Base-by-base conservation (phyloP, 2,797 vertebrate species). In the Siniperca undulata region DNA sequence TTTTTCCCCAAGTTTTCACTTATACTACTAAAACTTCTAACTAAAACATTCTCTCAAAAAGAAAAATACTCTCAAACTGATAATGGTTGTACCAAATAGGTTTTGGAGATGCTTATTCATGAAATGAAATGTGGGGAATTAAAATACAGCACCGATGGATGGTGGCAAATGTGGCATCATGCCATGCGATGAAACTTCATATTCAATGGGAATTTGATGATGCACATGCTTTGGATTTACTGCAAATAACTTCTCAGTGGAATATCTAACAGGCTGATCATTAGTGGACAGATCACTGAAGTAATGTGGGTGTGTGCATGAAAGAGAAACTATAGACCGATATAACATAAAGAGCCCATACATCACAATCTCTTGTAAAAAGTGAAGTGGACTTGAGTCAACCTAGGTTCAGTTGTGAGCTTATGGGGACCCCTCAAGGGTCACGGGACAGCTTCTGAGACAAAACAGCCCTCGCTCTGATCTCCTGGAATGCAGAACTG, bases 401-500 rank as follows among this genome's bases (percentile, higher is more conserved):
- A 60, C 74, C 62, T 24, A 24, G 69, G 70, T 79, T 86, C 55
- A 81, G 83, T 81, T 85, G 79, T 85, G 73, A 73, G 79, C 81
- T 84, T 84, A 83, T 56, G 71, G 81, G 79, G 80, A 81, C 58
- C 69, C 60, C 73, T 91, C 50, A 62, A 55, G 80, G 91, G 88
- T 91, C 90, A 85, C 22, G 74, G 83, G 83, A 83, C 74, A 74
- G 62, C 77, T 68, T 70, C 73, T 64, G 84, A 90, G 91, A 91
- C 86, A 84, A 86, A 88, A 87, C 82, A 89, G 84, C 64, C 56
- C 80, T 72, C 14, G 46, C 81, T 90, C 86, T 92, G 91, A 94
- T 90, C 86, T 94, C 75, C 88, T 92, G 93, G 93, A 93, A 94
- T 93, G 92, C 89, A 93, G 86, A 89, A 91, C 89, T 88, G 84